Evolutionary conservation across 2,113 vertebrate genomes (phyloP), one percentile per base, ranked within the genome.

Genomic region (Urocitellus parryii): DNA sequence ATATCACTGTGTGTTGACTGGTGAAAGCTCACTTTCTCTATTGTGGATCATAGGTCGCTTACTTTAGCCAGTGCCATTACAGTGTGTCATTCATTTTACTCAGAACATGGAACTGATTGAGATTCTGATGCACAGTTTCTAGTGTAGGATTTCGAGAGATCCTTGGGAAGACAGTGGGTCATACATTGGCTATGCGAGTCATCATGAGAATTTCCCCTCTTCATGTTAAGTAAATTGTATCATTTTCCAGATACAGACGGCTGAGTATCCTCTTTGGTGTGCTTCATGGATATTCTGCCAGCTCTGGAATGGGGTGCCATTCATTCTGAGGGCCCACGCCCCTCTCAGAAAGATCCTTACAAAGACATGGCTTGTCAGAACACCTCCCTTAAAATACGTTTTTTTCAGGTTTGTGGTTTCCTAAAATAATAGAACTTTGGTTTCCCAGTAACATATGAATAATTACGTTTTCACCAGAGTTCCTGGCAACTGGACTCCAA

Each of bases 391-490:
- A 78, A 86, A 87, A 48, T 73, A 37, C n/a, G 34, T 63, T 82
- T 45, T n/a, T 87, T 79, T 37, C 42, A 72, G 42, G 10, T 32
- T 81, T 68, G 27, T 39, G 86, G 39, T 32, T 94, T 91, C 42
- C 83, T 74, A 32, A 95, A 95, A 88, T 85, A 94, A 90, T 13
- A 17, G 39, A 24, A 7, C 91, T 95, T 91, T 10, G 2, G 68
- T 79, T 96, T 80, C 65, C 37, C 88, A 10, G 87, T 72, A 96
- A 90, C 92, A 97, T 91, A 95, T 97, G 97, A 97, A 96, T 97
- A 96, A 92, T 97, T 96, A 97, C 96, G 91, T 98, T 97, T 98
- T 98, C 63, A 68, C 92, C 97, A 97, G 94, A 14, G 22, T 98
- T 98, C 89, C 96, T 98, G 97, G 94, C 78, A 13, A 92, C 95